These are phyloP conservation scores for Bursaphelenchus okinawaensis DNA, from an alignment of 2,888 invertebrate genomes.

Conservation along the genomic window DNA sequence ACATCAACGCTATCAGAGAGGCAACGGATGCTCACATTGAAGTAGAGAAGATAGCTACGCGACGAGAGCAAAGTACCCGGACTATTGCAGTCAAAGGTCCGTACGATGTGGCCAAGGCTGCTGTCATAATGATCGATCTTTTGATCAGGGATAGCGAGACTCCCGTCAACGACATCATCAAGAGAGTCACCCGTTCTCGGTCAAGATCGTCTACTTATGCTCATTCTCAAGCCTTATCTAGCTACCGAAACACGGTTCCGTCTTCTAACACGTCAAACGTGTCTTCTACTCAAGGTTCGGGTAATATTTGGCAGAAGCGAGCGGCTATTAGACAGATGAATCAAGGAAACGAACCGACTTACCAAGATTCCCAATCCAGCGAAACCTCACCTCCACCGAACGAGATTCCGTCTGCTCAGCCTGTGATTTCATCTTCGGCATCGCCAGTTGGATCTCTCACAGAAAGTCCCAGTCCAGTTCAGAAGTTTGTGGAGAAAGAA, in stretches of 20 bases:
- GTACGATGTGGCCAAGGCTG: constrained; percentile 59
- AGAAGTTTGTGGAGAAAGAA: background rate
- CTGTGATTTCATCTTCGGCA: background rate
- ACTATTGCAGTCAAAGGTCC: constrained; percentile 79
- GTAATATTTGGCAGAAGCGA: constrained; percentile 67
- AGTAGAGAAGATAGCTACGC: constrained; percentile 69
- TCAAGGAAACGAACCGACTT: background rate
- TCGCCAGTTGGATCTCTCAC: background rate
- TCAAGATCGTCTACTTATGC: background rate
- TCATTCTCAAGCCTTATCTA: background rate
- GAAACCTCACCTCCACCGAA: background rate
- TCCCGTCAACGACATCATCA: constrained; percentile 47
- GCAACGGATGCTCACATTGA: constrained; percentile 89
- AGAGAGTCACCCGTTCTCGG: constrained; percentile 21
- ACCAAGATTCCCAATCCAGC: background rate
- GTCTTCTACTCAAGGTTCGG: constrained; percentile 81
- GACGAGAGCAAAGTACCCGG: constrained; percentile 80
- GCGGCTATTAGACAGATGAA: constrained; percentile 65
- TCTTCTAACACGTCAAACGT: constrained; percentile 60
- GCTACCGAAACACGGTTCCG: constrained; percentile 13
- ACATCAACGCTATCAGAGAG: constrained; percentile 93
- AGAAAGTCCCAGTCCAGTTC: constrained; percentile 4
- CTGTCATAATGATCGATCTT: constrained; percentile 80
- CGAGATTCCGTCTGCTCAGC: background rate
- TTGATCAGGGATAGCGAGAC: constrained; percentile 86